Conservation (phyloP, 37 sponge, comb jelly and placozoan species). For the Crambe crambe region DNA sequence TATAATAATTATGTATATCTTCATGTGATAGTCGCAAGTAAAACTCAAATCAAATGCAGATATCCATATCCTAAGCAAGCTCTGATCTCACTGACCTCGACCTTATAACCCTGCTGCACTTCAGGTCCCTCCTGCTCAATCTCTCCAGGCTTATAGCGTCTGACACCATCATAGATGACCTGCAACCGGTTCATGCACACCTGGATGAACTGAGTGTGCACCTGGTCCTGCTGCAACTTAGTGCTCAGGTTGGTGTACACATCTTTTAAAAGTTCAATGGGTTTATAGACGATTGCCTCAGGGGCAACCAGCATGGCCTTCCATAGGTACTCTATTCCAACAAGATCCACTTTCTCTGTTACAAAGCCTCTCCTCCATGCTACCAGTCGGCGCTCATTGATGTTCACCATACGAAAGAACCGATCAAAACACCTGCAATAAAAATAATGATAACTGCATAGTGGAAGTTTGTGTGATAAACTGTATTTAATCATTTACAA, state of each 20-base stretch:
- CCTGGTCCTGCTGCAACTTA: conserved; percentile 75
- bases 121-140: conserved; percentile 43
- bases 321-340: conserved; percentile 93
- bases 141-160: conserved; percentile 61
- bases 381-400: conserved; percentile 56
- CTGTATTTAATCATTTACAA: too few relatives aligned
- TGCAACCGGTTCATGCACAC: conserved; percentile 50
- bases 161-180: conserved; percentile 33
- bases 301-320: conserved; percentile 71
- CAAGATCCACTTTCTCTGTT: conserved; percentile 78
- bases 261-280: conserved; percentile 91
- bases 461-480: neutral
- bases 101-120: conserved; percentile 26
- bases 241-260: conserved; percentile 82
- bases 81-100: conserved; percentile 40
- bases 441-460: neutral
- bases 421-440: conserved; percentile 82
- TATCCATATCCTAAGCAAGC: too few relatives aligned
- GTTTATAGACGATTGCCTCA: conserved; percentile 76
- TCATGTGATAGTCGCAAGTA: too few relatives aligned
- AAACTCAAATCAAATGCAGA: conserved; percentile 1
- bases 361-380: conserved; percentile 67
- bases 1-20: too few relatives aligned
- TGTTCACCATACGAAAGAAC: conserved; percentile 88
- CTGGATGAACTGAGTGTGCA: conserved; percentile 67